These are phyloP conservation scores for Hippocampus barbouri DNA, from an alignment of 2,113 vertebrate genomes.

Conservation along the genomic window DNA sequence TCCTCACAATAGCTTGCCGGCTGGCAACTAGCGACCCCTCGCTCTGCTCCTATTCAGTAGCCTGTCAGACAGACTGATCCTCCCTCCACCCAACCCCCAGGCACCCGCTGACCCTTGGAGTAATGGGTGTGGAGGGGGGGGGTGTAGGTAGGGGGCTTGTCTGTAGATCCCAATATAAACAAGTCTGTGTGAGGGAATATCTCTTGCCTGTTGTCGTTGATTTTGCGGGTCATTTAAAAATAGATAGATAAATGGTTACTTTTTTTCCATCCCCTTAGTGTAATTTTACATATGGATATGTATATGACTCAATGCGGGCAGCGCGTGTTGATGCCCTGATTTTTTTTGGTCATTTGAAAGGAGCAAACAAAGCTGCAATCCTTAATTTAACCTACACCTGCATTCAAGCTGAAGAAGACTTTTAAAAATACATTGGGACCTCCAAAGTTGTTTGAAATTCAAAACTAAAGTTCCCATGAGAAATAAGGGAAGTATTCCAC, in stretches of 20 bases:
- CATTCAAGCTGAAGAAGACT: no score
- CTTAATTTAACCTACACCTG: no score
- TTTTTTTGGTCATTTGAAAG: no score
- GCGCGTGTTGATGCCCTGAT: no score
- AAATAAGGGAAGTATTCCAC: no score
- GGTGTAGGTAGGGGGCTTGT: constrained; percentile 19
- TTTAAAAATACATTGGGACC: no score
- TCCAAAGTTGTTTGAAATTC: no score
- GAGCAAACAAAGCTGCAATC: no score
- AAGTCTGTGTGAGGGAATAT: constrained; percentile 26
- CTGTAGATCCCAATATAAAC: constrained; percentile 55
- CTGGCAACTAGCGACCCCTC: constrained; percentile 66
- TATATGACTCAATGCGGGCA: neutral
- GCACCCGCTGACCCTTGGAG: constrained; percentile 49
- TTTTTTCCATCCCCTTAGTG: neutral
- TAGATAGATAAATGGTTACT: neutral
- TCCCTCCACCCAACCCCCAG: constrained; percentile 54
- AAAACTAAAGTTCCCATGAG: no score
- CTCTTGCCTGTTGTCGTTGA: constrained; percentile 7
- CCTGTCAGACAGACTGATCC: constrained; percentile 64
- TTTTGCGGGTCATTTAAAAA: constrained; percentile 12
- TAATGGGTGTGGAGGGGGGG: constrained; percentile 7
- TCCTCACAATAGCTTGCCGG: constrained; percentile 61
- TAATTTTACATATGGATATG: neutral
- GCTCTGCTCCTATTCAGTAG: constrained; percentile 60